Evolutionary conservation across 2,797 vertebrate genomes (phyloP).

Genomic region (Picus viridis): DNA sequence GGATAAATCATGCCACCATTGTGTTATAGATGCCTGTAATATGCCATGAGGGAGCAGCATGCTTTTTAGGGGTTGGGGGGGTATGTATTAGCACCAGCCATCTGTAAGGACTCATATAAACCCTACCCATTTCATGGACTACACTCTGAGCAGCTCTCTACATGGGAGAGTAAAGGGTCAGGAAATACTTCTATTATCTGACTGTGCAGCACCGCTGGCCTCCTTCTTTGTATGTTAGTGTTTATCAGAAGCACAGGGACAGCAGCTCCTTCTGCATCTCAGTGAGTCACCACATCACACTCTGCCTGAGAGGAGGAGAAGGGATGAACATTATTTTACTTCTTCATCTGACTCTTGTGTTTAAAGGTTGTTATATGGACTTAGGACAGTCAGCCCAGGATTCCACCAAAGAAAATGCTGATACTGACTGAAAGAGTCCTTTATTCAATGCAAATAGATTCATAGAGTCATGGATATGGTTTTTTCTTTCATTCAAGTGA

Average conservation of each 20-base stretch:
- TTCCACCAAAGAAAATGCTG: background rate
- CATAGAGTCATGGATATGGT: no score
- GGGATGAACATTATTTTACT: background rate
- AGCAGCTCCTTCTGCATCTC: background rate
- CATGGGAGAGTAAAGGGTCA: background rate
- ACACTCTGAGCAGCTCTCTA: background rate
- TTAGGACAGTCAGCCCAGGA: background rate
- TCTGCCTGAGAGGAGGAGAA: background rate
- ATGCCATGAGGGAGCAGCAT: background rate
- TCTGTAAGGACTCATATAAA: background rate
- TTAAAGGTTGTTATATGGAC: background rate
- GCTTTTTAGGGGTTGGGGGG: background rate
- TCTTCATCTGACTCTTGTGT: background rate
- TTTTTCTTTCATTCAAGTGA: background rate
- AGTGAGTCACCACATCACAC: background rate
- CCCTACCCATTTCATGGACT: background rate
- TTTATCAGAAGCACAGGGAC: background rate
- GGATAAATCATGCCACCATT: background rate
- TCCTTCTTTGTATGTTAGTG: background rate
- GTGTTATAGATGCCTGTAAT: background rate
- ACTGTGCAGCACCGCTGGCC: background rate
- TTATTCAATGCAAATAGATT: background rate
- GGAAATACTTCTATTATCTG: background rate
- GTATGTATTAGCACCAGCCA: background rate
- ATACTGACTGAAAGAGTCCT: background rate